A percentile compares a stretch with the other conserved stretches of the same genome.
These are phyloP conservation scores for Drosophila equinoxialis DNA, from an alignment of 1,140 invertebrate species.

Conservation along the genomic window DNA sequence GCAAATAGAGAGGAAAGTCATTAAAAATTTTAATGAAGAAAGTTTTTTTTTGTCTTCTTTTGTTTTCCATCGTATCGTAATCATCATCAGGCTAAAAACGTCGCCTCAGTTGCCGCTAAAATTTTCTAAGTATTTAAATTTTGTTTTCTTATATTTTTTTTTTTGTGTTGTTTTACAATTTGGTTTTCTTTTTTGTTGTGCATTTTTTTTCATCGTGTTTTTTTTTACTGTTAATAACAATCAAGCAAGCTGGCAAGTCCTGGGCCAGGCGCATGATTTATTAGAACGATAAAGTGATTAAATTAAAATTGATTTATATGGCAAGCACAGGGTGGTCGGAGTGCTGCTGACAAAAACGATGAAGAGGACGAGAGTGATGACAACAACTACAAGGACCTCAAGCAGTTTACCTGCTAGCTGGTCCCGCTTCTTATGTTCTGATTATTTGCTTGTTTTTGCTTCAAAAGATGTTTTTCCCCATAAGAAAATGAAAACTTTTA, in stretches of 20 bases:
- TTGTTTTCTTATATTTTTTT: constrained; percentile 53
- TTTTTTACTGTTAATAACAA: constrained; percentile 73
- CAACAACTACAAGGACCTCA: constrained; percentile 30
- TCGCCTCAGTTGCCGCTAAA: constrained; percentile 49
- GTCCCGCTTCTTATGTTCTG: constrained; percentile 14
- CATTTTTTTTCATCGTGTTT: constrained; percentile 48
- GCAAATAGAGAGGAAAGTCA: constrained; percentile 76
- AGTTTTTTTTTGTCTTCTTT: constrained; percentile 70
- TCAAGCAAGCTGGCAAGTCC: constrained; percentile 35
- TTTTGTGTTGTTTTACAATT: constrained; percentile 51
- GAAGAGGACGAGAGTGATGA: not conserved
- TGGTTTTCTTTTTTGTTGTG: constrained; percentile 74
- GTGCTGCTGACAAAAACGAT: constrained; percentile 21
- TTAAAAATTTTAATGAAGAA: constrained; percentile 80
- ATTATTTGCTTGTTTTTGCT: constrained; percentile 43
- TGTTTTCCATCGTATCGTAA: constrained; percentile 47
- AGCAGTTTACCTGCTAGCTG: constrained; percentile 26
- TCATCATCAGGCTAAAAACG: constrained; percentile 30
- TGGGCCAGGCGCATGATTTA: constrained; percentile 64
- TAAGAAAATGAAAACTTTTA: not conserved
- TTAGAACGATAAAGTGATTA: constrained; percentile 79
- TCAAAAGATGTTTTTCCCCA: constrained; percentile 41
- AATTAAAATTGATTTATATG: constrained; percentile 80
- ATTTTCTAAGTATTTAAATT: constrained; percentile 73
- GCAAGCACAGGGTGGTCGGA: constrained; percentile 27